A percentile compares a stretch with the other conserved stretches of the same genome.
Evolutionary conservation across 1,140 invertebrate species (phyloP).

Genomic region (Bemisia tabaci): DNA sequence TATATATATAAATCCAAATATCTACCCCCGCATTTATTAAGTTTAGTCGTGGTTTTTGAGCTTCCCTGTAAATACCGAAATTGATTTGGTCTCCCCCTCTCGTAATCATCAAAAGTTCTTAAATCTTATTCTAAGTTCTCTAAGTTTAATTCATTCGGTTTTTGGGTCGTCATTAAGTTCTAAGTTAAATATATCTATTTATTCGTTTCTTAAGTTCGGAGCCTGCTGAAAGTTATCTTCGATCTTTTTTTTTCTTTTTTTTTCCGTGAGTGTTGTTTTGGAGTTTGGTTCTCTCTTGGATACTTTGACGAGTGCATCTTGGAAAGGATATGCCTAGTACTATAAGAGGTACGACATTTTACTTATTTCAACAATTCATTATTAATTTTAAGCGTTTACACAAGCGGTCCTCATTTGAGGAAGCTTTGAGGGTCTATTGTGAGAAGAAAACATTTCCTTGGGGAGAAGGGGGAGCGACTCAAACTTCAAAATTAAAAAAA

Average conservation of each 20-base stretch:
- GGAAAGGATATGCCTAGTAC: slow-evolving; percentile 14
- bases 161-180: not conserved
- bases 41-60: not conserved
- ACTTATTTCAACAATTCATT: too few species aligned
- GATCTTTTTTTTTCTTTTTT: too few species aligned
- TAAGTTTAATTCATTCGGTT: not conserved
- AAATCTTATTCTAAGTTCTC: not conserved
- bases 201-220: too few species aligned
- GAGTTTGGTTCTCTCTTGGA: slow-evolving; percentile 6
- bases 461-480: too few species aligned
- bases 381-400: too few species aligned
- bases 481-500: too few species aligned
- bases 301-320: not conserved
- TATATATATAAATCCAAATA: too few species aligned
- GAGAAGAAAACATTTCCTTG: too few species aligned
- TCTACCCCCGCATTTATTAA: not conserved
- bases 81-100: not conserved
- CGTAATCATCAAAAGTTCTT: not conserved
- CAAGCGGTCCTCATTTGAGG: too few species aligned
- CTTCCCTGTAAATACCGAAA: not conserved
- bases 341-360: slow-evolving; percentile 12
- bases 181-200: too few species aligned
- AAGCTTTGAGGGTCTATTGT: too few species aligned
- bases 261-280: slow-evolving; percentile 4
- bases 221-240: not conserved